These are phyloP conservation scores for Xestia sexstrigata DNA, from an alignment of 2,888 invertebrate genomes.

Conservation along the genomic window DNA sequence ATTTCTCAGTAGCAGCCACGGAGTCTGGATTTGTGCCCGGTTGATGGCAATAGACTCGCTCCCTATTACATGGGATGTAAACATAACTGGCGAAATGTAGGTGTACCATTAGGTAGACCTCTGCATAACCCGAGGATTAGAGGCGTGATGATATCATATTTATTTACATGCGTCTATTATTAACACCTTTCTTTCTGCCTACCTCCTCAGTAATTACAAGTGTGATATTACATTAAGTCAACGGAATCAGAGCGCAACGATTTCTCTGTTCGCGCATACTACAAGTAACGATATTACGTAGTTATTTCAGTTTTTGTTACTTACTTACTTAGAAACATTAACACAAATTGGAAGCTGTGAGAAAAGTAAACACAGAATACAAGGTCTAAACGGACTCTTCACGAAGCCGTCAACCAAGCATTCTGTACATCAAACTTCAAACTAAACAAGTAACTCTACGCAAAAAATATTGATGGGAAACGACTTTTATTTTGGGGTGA, in stretches of 20 bases:
- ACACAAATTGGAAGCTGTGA: neutral
- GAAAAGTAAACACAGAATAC: neutral
- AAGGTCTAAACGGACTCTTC: too few relatives aligned
- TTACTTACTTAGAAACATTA: neutral
- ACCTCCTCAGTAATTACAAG: neutral
- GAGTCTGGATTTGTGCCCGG: neutral
- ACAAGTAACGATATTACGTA: slow-evolving; percentile 28
- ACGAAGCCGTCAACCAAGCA: too few relatives aligned
- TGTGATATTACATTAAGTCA: slow-evolving; percentile 32
- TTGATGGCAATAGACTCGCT: neutral
- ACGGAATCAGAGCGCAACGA: slow-evolving; percentile 42
- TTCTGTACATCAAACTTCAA: too few relatives aligned
- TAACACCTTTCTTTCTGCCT: neutral
- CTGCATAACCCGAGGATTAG: neutral
- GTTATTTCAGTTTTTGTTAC: neutral
- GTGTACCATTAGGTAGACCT: too few relatives aligned
- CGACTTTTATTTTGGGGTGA: too few relatives aligned
- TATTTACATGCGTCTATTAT: neutral
- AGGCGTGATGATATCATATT: neutral
- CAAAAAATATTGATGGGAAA: too few relatives aligned
- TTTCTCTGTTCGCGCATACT: slow-evolving; percentile 38
- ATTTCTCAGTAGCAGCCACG: too few relatives aligned
- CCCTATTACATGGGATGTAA: neutral
- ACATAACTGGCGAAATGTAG: neutral
- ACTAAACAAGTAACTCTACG: too few relatives aligned